Evolutionary conservation across 2,888 invertebrate species (phyloP).

Genomic region (Smittia sp.): DNA sequence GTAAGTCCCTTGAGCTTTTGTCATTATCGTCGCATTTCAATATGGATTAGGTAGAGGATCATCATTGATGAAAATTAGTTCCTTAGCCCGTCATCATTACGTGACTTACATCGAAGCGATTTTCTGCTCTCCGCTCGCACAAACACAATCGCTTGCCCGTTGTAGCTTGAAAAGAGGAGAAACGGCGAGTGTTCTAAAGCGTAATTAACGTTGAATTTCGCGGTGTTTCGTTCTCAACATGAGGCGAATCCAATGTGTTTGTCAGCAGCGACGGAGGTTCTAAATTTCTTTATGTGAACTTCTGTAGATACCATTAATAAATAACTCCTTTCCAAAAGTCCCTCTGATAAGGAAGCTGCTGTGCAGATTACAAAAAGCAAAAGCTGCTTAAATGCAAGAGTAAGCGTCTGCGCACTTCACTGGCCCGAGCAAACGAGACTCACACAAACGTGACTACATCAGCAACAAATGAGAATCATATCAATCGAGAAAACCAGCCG

Average conservation of each 20-base stretch:
- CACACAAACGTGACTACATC: background rate
- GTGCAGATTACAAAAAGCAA: too few species aligned
- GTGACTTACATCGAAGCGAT: background rate
- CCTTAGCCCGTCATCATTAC: background rate
- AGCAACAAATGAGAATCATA: conserved; percentile 4
- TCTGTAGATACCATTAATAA: too few species aligned
- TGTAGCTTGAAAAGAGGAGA: background rate
- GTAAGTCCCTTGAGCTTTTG: too few species aligned
- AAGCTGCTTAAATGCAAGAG: too few species aligned
- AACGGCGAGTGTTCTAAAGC: background rate
- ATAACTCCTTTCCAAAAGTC: too few species aligned
- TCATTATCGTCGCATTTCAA: too few species aligned
- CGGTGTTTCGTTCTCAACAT: background rate
- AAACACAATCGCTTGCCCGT: background rate
- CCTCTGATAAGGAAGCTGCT: too few species aligned
- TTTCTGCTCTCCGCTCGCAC: background rate
- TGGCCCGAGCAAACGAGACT: background rate
- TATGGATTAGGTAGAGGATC: too few species aligned
- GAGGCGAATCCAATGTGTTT: too few species aligned
- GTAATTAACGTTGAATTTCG: background rate
- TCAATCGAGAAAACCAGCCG: conserved; percentile 5
- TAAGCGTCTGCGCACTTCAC: background rate
- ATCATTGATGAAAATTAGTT: too few species aligned
- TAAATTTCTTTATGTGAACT: too few species aligned
- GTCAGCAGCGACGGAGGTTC: too few species aligned